Evolutionary conservation across 2,888 invertebrate species (phyloP), one percentile per base, ranked within the genome.

Genomic region (Cerastis rubricosa): DNA sequence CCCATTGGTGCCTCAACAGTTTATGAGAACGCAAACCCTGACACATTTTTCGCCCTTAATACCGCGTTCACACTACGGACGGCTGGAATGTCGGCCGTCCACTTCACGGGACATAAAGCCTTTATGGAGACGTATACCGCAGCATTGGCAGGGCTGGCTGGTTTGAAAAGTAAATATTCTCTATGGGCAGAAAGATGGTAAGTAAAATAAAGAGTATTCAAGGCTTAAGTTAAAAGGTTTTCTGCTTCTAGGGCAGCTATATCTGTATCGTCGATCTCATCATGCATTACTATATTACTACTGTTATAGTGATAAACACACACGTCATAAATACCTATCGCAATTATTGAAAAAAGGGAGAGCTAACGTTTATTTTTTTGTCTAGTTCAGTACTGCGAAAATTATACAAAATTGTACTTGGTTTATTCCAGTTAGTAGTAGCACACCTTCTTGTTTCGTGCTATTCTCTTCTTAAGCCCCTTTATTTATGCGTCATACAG

Each of bases 31-130:
- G 81, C 82, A 82, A 86, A 85, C 84, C 80, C 81, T 81, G 78
- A 79, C 71, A 81, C 85, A 85, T 89, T 89, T 90, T 90, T 88
- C 81, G 64, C 78, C 49, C 75, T 84, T 88, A 90, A 89, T 88
- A 87, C 90, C 74, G 86, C 88, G 89, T 89, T 88, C 85, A 85
- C 86, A 82, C 83, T 86, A 81, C 86, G 89, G 87, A 80, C 79
- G 83, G 83, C 76, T 78, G 91, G 90, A 90, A 92, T 91, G 90
- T 85, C 84, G 84, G 83, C 78, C 79, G 90, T 87, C 91, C 92
- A 92, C 92, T 94, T 94, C 94, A 94, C 93, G 94, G 91, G 77
- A 93, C 94, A 94, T 95, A 95, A 95, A 95, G 89, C 93, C 90
- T 94, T 95, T 94, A 94, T 94, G 92, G 92, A 93, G 93, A 93